Evolutionary conservation across 2,113 vertebrate species (phyloP), one percentile per base, ranked within the genome.

Genomic region (Alces alces): DNA sequence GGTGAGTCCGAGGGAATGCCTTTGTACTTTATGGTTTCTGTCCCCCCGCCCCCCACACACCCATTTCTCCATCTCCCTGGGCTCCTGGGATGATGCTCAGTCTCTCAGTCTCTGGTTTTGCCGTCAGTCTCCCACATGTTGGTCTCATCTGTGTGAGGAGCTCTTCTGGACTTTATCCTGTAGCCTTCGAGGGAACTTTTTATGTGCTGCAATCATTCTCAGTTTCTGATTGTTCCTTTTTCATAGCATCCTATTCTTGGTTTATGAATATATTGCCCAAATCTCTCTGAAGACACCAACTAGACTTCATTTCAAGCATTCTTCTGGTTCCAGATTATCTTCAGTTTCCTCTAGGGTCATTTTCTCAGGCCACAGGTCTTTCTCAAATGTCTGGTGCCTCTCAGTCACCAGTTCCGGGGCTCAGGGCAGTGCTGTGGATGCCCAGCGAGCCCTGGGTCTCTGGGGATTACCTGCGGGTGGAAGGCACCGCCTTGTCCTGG

Each of bases 161-260:
- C 17, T 91, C 90, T 86, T 92, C 73, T 87, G 89, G 61, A 47
- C n/a, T 83, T 33, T 39, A 61, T 82, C 36, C 43, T 95, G 11
- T 86, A 33, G 50, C 5, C 52, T 96, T 93, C 36, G 28, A 92
- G 45, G 58, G 27, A 93, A 54, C 78, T n/a, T 82, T 36, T 91
- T 89, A 30, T 57, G 58, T 96, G 84, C 93, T 95, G 36, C 45
- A 55, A 54, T 80, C 66, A 73, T 92, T 28, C n/a, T 43, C 80
- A 61, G 12, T 85, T 73, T 96, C 52, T 94, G 73, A 14, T 39
- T 33, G 14, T 83, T 90, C 70, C 33, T 33, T 94, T 92, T 79
- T 54, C 43, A 39, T 94, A 57, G n/a, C 17, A n/a, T 76, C 57
- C n/a, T 90, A 2, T 85, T 90, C 73, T 79, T 95, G 52, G 7